Base-by-base conservation (phyloP, 2,888 invertebrate genomes). In the Synergus japonicus region DNA sequence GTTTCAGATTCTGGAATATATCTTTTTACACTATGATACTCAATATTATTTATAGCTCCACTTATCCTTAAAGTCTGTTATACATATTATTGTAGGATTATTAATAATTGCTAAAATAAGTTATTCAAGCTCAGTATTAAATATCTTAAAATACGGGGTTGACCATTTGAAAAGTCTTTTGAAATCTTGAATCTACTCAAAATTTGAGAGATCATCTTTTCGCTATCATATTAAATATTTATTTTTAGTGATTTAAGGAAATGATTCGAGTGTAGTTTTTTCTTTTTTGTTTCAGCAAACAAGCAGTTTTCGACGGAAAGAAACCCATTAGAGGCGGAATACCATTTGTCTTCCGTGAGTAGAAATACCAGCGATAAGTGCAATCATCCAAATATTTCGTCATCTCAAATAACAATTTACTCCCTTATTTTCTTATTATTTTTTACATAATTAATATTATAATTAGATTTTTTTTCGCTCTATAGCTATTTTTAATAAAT, bases 301-400 rank as follows among this genome's bases (percentile, higher is more conserved):
- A 98, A 93, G 97, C 98, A 78, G 96, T 98, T 79, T 98, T 98
- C 93, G 98, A 98, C 93, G 98, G 98, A 86, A 98, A 98, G 93
- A 97, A 98, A 92, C 97, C 98, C 84, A 98, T 98, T 92, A 94
- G 98, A 91, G 98, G 98, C 89, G 98, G 98, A 89, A 98, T 98
- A 92, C 98, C 98, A 83, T 96, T 98, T 93, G 97, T 98, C 85
- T 98, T 98, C 93, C 98, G 98, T 98, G 95, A 97, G 98, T 96
- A 92, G 81, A 83, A 82, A 81, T 4, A n/a, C 66, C 9, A 41
- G 46, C 69, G 37, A 73, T 54, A 49, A 73, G 54, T 37, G 37
- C 10, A 73, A 73, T 54, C 37, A 54, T 41, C 41, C 37, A 54
- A 73, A 73, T 4, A 73, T 73, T 73, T 73, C n/a, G 54, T 54